Evolutionary conservation across 2,888 invertebrate genomes (phyloP), one percentile per base, ranked within the genome.

Genomic region (Stratiomys singularior): DNA sequence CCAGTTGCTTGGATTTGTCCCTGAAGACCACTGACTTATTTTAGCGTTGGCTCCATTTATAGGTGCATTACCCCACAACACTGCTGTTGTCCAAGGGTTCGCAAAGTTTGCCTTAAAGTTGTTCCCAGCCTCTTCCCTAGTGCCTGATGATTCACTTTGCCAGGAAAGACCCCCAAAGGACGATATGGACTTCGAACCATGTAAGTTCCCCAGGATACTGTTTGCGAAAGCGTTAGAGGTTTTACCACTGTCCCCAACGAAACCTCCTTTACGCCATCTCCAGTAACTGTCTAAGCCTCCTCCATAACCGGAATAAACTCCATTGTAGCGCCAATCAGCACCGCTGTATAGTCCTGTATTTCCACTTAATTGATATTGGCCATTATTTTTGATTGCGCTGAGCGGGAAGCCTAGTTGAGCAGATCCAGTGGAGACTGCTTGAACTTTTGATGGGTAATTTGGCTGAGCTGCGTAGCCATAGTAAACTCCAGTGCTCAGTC

Each of bases 271-370:
- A 15, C 47, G 47, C 69, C 69, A 69, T 47, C 69, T 46, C 47
- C 47, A 47, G 47, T 46, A 47, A 25, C 47, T 69, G 1, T 69
- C 27, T 25, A 69, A 27, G 13, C n/a, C 47, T 1, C 44, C 46
- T 47, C 69, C 69, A 25, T 69, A 69, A 23, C 69, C 69, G 1
- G 69, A 69, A 25, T 69, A 69, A 13, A 69, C 69, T 47, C 69
- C 69, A 25, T 44, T 25, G n/a, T 69, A 44, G 27, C 69, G 69
- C 69, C 69, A 69, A 1, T 69, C 47, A 1, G 47, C 69, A 13
- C 25, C 46, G 18, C 46, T 69, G 69, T 47, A 69, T 0, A 69
- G 69, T 13, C 30, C 21, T 47, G 18, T 46, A 47, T 69, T 23
- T 18, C 66, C 66, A 3, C 5, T 13, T 21, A 1, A 11, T 25